These are phyloP conservation scores for Tetragnatha montana DNA, from an alignment of 2,888 invertebrate species.

Conservation along the genomic window DNA sequence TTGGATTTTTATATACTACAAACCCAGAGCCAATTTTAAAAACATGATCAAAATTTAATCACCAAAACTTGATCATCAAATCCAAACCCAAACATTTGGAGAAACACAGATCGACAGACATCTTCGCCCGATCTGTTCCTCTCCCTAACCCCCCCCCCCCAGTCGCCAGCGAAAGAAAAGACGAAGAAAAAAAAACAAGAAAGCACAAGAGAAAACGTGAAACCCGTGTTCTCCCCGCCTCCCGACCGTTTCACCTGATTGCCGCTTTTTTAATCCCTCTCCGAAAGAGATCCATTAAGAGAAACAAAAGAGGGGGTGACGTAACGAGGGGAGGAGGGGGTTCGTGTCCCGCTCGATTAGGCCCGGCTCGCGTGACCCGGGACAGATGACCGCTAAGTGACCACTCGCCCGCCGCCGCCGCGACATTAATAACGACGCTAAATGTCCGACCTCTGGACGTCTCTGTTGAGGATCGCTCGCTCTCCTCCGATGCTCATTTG, in stretches of 20 bases:
- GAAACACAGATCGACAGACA: too few relatives aligned
- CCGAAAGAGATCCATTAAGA: conserved; percentile 8
- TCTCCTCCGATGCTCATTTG: background rate
- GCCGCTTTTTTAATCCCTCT: background rate
- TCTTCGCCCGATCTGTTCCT: background rate
- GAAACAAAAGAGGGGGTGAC: conserved; percentile 2
- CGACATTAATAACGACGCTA: conserved; percentile 57
- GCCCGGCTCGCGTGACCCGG: conserved; percentile 13
- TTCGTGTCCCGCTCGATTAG: conserved; percentile 62
- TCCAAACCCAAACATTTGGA: too few relatives aligned
- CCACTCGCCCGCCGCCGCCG: conserved; percentile 56
- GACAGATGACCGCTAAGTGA: conserved; percentile 67
- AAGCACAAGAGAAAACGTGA: too few relatives aligned
- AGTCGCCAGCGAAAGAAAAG: background rate
- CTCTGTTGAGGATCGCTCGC: background rate
- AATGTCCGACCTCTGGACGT: background rate
- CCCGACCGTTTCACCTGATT: too few relatives aligned
- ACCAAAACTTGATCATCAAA: too few relatives aligned
- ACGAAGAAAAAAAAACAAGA: background rate
- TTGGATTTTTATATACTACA: too few relatives aligned
- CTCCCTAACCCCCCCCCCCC: background rate
- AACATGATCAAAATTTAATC: too few relatives aligned
- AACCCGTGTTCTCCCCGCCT: too few relatives aligned
- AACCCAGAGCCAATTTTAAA: too few relatives aligned
- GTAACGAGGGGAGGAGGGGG: conserved; percentile 7